Percentiles rank a stretch among this genome's conserved stretches.
phyloP scores from a whole-genome alignment of 1,140 invertebrate genomes.

The Drosophila cardini region DNA sequence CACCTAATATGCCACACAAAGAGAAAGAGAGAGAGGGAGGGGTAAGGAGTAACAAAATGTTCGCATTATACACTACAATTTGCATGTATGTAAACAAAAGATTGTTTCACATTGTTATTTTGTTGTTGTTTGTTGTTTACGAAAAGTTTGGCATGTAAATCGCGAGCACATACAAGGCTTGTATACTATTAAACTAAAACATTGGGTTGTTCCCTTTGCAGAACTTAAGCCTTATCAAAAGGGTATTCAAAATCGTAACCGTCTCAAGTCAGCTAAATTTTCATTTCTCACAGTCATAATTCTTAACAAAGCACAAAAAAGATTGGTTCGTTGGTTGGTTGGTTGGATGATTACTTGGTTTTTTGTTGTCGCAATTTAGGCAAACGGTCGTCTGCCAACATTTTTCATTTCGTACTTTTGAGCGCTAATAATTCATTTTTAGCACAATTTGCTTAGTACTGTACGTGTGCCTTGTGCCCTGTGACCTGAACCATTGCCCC shows the following conservation, averaged over 20 bases:
- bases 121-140: background rate
- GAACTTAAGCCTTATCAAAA: background rate
- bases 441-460: conserved; percentile 71
- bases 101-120: background rate
- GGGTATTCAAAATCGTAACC: conserved; percentile 2
- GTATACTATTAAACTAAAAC: no score
- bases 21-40: background rate
- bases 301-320: conserved; percentile 65
- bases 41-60: conserved; percentile 13
- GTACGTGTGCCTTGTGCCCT: background rate
- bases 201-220: background rate
- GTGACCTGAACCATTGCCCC: background rate
- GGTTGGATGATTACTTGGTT: conserved; percentile 29
- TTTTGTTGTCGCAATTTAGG: conserved; percentile 62
- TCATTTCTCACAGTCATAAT: conserved; percentile 72
- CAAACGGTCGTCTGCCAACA: conserved; percentile 67
- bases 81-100: background rate
- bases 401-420: conserved; percentile 57
- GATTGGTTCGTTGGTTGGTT: conserved; percentile 27
- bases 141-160: background rate
- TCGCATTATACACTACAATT: conserved; percentile 23
- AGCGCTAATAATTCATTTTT: conserved; percentile 81
- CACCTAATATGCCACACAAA: background rate
- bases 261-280: conserved; percentile 42
- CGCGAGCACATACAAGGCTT: background rate